phyloP scores from a whole-genome alignment of 2,888 invertebrate genomes.

The Rotaria socialis region DNA sequence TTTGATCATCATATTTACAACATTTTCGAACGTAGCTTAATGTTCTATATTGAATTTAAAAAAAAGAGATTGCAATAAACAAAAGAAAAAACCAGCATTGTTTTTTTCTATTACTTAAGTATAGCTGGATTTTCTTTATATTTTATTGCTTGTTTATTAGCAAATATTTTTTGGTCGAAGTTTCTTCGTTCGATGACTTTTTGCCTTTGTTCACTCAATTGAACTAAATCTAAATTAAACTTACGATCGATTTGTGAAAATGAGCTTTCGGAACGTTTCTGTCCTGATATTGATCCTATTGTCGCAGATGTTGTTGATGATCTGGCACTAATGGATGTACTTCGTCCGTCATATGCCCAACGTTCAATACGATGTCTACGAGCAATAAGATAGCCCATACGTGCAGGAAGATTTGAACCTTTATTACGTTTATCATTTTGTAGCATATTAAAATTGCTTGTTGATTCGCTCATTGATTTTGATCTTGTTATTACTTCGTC shows the following conservation, averaged over 20 bases:
- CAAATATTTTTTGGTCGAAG: slow-evolving; percentile 11
- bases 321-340: background rate
- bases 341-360: background rate
- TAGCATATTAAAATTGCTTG: background rate
- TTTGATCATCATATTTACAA: background rate
- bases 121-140: background rate
- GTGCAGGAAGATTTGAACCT: background rate
- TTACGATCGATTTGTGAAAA: background rate
- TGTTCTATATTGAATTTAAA: background rate
- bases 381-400: background rate
- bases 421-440: background rate
- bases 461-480: background rate
- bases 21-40: slow-evolving; percentile 16
- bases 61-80: background rate
- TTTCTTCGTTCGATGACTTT: background rate
- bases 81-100: no score
- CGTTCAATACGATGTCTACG: slow-evolving; percentile 13
- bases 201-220: background rate
- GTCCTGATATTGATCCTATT: background rate
- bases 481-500: background rate
- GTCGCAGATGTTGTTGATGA: background rate
- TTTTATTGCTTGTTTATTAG: slow-evolving; percentile 11
- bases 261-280: slow-evolving; percentile 28
- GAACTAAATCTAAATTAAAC: background rate
- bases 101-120: background rate